Evolutionary conservation across 1,140 invertebrate species (phyloP).

Genomic region (Leptopilina clavipes): DNA sequence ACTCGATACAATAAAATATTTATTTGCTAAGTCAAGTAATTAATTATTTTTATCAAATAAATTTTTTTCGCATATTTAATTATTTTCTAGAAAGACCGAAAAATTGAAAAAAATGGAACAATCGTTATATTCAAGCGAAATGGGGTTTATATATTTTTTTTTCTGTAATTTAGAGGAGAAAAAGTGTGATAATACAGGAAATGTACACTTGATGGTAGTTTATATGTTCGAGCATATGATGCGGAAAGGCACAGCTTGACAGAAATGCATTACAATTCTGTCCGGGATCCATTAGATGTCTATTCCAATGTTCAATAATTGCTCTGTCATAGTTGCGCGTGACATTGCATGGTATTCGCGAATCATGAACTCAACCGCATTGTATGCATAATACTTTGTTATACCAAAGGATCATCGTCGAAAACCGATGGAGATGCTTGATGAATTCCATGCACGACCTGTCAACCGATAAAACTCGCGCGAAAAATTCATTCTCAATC

Average conservation of each 20-base stretch:
- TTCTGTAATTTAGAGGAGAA: too few relatives aligned
- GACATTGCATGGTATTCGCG: constrained; percentile 12
- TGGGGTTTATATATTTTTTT: too few relatives aligned
- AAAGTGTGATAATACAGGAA: constrained; percentile 3
- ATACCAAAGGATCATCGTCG: constrained; percentile 4
- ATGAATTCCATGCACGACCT: constrained; percentile 12
- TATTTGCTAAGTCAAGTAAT: too few relatives aligned
- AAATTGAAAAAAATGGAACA: too few relatives aligned
- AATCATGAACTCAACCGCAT: constrained; percentile 20
- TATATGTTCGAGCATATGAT: constrained; percentile 1
- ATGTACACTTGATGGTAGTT: neutral
- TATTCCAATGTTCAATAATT: constrained; percentile 32
- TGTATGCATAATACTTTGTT: constrained; percentile 28
- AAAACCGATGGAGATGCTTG: constrained; percentile 15
- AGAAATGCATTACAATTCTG: constrained; percentile 32
- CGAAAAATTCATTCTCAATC: neutral
- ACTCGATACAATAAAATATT: too few relatives aligned
- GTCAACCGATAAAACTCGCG: neutral
- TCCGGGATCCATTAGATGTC: constrained; percentile 7
- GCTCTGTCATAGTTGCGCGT: constrained; percentile 33
- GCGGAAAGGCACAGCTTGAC: constrained; percentile 32
- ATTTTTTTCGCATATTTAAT: too few relatives aligned
- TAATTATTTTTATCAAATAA: too few relatives aligned
- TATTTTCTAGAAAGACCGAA: too few relatives aligned
- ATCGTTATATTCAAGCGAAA: too few relatives aligned